These are phyloP conservation scores for Apostichopus japonicus DNA, from an alignment of 35 echinoderm and acorn worm species.

Conservation along the genomic window DNA sequence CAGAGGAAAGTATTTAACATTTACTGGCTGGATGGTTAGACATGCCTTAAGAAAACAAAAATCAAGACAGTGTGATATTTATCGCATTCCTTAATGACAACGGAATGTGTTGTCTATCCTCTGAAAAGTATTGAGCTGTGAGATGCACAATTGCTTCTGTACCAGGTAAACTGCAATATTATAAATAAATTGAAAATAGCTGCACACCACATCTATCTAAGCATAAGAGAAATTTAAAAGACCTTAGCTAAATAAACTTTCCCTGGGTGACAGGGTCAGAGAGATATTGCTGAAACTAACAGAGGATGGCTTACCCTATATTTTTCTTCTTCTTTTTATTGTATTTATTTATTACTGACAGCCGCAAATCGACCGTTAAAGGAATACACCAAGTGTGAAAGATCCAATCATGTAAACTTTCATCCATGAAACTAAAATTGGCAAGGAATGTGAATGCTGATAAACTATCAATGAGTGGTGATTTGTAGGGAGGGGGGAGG, in stretches of 20 bases:
- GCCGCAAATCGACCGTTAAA: background rate
- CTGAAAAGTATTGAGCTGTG: background rate
- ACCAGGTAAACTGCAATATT: background rate
- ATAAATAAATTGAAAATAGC: background rate
- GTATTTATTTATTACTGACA: background rate
- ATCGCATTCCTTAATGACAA: slow-evolving; percentile 6
- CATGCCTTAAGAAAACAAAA: slow-evolving; percentile 19
- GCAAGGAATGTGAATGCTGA: too few relatives aligned
- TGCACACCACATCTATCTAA: background rate
- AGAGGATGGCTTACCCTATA: background rate
- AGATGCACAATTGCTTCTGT: background rate
- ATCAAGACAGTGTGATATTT: background rate
- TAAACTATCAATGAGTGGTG: too few relatives aligned
- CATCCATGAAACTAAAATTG: too few relatives aligned
- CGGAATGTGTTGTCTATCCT: background rate
- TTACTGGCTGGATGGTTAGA: background rate
- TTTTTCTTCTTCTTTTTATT: background rate
- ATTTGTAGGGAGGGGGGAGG: too few relatives aligned
- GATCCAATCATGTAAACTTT: background rate
- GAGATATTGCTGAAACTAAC: background rate
- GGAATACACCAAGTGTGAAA: background rate
- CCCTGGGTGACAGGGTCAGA: background rate
- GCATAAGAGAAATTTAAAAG: background rate
- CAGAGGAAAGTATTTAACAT: background rate
- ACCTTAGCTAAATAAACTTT: slow-evolving; percentile 15